These are phyloP conservation scores for Euglossa dilemma DNA, from an alignment of 1,140 invertebrate species.

Conservation along the genomic window DNA sequence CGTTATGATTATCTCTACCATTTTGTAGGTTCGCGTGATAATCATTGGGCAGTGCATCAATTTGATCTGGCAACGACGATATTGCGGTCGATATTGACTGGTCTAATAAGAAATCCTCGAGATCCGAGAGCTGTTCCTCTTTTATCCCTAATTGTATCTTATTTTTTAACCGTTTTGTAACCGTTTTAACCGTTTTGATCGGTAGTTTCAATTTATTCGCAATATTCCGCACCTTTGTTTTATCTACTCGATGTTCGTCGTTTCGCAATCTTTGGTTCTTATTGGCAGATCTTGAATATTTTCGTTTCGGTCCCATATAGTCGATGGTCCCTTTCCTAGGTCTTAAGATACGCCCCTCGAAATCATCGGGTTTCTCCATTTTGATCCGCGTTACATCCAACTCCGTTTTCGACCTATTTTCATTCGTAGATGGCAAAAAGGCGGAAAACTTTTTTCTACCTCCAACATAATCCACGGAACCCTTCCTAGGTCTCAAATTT, in stretches of 20 bases:
- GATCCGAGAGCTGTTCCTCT: constrained; percentile 27
- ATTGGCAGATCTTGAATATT: neutral
- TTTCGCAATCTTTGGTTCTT: neutral
- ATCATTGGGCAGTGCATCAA: neutral
- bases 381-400: constrained; percentile 35
- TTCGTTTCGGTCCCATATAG: constrained; percentile 41
- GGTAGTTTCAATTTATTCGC: neutral
- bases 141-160: constrained; percentile 33
- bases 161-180: neutral
- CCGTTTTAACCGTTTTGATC: neutral
- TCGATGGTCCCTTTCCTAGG: constrained; percentile 63
- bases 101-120: neutral
- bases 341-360: constrained; percentile 51
- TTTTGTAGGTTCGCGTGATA: neutral
- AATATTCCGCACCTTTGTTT: neutral
- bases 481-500: constrained; percentile 49
- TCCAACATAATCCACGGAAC: constrained; percentile 22
- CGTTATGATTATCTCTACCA: neutral
- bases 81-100: neutral
- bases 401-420: neutral
- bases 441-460: constrained; percentile 31
- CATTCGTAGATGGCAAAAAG: neutral
- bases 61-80: neutral
- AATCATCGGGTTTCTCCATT: constrained; percentile 26
- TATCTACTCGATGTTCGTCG: neutral